Conservation (phyloP, 2,888 invertebrate species). For the Pseudococcus viburni region DNA sequence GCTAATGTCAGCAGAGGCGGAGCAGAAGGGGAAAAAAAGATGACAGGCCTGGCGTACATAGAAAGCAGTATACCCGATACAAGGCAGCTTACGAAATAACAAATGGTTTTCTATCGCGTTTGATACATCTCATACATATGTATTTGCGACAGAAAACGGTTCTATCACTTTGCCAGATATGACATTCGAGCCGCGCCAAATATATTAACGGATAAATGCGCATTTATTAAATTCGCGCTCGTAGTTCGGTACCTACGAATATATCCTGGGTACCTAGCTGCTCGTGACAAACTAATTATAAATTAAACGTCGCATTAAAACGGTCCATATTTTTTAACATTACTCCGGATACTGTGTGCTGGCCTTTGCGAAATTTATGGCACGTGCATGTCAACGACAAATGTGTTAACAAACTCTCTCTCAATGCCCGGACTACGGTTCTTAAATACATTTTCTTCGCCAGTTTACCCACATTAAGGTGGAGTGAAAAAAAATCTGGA, state of each 20-base stretch:
- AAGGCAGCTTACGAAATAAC: conserved; percentile 26
- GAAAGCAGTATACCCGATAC: not conserved
- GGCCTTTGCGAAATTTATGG: conserved; percentile 45
- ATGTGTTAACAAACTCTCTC: conserved; percentile 18
- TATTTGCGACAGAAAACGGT: conserved; percentile 47
- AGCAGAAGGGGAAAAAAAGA: not conserved
- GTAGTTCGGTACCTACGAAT: not conserved
- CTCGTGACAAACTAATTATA: conserved; percentile 62
- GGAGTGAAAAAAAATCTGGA: too few species aligned
- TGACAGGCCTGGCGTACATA: not conserved
- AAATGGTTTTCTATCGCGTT: conserved; percentile 54
- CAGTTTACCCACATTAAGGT: too few species aligned
- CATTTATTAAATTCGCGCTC: conserved; percentile 60
- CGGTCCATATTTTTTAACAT: conserved; percentile 37
- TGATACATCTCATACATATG: conserved; percentile 62
- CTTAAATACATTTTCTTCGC: conserved; percentile 38
- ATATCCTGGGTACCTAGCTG: too few species aligned
- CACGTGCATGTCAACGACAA: conserved; percentile 58
- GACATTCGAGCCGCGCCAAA: conserved; percentile 15
- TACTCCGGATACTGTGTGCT: not conserved
- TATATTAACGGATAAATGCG: not conserved
- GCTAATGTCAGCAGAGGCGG: not conserved
- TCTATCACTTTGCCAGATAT: conserved; percentile 35
- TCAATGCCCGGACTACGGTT: not conserved
- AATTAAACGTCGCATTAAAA: conserved; percentile 61